Percentiles rank a stretch among this genome's conserved stretches.
Conservation (phyloP, 2,888 invertebrate genomes). For the Emmelina monodactyla region DNA sequence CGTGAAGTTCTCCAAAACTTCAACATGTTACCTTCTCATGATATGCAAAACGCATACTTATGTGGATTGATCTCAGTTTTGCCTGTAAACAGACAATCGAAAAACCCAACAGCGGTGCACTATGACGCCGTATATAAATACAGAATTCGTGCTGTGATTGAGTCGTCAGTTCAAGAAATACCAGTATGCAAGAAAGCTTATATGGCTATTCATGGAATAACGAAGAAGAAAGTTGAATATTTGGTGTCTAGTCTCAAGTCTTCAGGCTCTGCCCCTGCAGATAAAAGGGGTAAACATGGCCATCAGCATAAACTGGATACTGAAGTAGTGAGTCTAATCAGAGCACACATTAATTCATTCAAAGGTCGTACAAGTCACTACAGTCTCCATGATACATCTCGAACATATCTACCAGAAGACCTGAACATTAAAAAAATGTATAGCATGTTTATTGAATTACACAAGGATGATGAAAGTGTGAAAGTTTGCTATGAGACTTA, state of each 20-base stretch:
- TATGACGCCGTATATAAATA: constrained; percentile 2
- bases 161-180: neutral
- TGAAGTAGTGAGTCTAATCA: neutral
- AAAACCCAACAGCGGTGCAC: neutral
- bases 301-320: constrained; percentile 4
- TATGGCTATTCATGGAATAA: neutral
- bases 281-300: constrained; percentile 7
- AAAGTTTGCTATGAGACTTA: neutral
- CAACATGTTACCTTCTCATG: neutral
- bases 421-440: constrained; percentile 4
- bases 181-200: neutral
- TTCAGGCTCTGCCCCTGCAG: neutral
- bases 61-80: constrained; percentile 6
- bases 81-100: constrained; percentile 2
- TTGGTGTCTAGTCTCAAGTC: neutral
- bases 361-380: constrained; percentile 3
- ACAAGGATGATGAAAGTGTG: neutral
- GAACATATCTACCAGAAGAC: neutral
- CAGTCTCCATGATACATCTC: constrained; percentile 1
- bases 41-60: constrained; percentile 7
- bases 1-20: neutral
- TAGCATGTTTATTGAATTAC: neutral
- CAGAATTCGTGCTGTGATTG: constrained; percentile 2
- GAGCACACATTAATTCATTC: neutral
- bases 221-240: neutral